Evolutionary conservation across 2,888 invertebrate species (phyloP), one percentile per base, ranked within the genome.

Genomic region (Sphaerophoria taeniata): DNA sequence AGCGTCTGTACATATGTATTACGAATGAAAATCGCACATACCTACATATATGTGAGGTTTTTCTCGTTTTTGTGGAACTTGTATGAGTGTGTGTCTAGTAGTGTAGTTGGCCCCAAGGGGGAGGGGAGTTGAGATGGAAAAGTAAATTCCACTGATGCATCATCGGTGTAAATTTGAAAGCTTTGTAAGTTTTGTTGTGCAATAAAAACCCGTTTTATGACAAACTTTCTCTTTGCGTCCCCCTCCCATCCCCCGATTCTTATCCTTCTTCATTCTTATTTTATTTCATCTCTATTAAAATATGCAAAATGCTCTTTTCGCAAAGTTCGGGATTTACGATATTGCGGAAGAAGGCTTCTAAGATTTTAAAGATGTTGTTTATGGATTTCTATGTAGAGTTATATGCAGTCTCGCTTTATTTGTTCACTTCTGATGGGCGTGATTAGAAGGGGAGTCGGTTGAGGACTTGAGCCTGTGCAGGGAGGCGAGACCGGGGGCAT

Each of bases 281-380:
- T 12, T 43, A 43, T 12, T 49, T 47, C n/a, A n/a, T n/a, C n/a
- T n/a, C 75, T 69, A 71, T 72, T 75, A 84, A 75, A 72, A 9
- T 84, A 79, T 84, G 79, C 79, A 79, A 75, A 79, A 78, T 79
- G 71, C 61, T 75, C 61, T 49, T 65, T 71, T 45, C 73, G 53
- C 14, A 75, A 75, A 80, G 84, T 84, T 84, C 79, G 5, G 60
- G 79, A 84, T 84, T 84, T 75, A 84, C 79, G 79, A 74, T 79
- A 67, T 39, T 84, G 72, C 61, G 72, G 67, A 84, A 72, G 65
- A 84, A 72, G 79, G 51, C 75, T 80, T 83, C 83, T 74, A 65
- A 79, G 83, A 79, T 53, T 83, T 73, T 79, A 74, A 70, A 69
- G 67, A 56, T 63, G 33, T 73, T 76, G 71, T 65, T 65, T 39